Evolutionary conservation across 2,888 invertebrate species (phyloP), one percentile per base, ranked within the genome.

Genomic region (Spodoptera exigua): DNA sequence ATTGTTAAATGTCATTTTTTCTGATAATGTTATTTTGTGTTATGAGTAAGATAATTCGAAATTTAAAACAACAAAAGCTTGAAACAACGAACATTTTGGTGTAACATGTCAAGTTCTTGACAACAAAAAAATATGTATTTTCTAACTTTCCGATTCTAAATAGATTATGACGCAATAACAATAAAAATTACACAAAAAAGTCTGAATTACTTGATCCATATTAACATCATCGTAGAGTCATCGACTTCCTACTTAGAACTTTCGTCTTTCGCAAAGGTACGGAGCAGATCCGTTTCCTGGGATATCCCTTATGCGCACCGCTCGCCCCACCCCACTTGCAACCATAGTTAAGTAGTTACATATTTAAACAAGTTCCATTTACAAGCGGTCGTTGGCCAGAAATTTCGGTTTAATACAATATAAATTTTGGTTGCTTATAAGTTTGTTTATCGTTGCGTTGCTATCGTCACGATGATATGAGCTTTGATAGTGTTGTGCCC

Each of bases 311-410:
- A 74, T 74, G 80, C 80, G 76, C 77, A 74, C 78, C 74, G 73
- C 68, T 65, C 85, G 84, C 88, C 90, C 90, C 88, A 86, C 87
- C 84, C 82, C 67, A 76, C 63, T 21, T 71, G 68, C 82, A 76
- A 73, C 76, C 80, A 85, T 84, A 86, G 82, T 81, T 60, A 80
- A 81, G 80, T 86, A 87, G 82, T 82, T 83, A 87, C 89, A 92
- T 92, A 92, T 90, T 91, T 92, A 92, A 90, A 85, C 89, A 87
- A 86, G 86, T 83, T 82, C 80, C 89, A 90, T 85, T 85, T 86
- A 84, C 83, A 83, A 76, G 72, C 86, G 87, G 88, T 85, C 89
- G 89, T 87, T 86, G 87, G 83, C 80, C 83, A 81, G 81, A 84
- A 82, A 83, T 87, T 86, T 84, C 74, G 76, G 72, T 73, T 68